Evolutionary conservation across 2,797 vertebrate species (phyloP).

Genomic region (Sebastes matsubarae): DNA sequence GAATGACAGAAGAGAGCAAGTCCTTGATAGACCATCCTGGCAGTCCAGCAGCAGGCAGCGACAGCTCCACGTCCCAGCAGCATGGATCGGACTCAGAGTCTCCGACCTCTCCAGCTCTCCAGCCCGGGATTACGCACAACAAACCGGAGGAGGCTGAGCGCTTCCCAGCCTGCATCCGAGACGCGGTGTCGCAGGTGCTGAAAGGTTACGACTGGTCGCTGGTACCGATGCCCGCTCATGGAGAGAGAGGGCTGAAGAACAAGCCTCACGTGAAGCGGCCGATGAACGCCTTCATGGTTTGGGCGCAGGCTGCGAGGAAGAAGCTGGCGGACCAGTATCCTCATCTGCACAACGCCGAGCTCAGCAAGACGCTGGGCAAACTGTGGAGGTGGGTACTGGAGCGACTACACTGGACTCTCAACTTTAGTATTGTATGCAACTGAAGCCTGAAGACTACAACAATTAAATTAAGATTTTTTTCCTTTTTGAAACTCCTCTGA

Average conservation of each 20-base stretch:
- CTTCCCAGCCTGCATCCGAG: constrained; percentile 91
- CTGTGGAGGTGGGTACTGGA: constrained; percentile 86
- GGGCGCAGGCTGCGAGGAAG: constrained; percentile 88
- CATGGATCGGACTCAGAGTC: constrained; percentile 85
- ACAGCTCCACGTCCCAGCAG: constrained; percentile 83
- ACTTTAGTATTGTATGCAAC: background rate
- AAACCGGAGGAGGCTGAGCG: constrained; percentile 83
- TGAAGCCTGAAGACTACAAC: background rate
- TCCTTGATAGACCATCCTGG: constrained; percentile 75
- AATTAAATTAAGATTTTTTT: background rate
- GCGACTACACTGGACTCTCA: too few relatives aligned
- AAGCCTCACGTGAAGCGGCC: constrained; percentile 89
- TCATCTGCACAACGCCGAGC: constrained; percentile 91
- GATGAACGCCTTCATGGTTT: constrained; percentile 91
- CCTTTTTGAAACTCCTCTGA: background rate
- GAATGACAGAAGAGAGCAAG: constrained; percentile 86
- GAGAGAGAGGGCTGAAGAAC: constrained; percentile 83
- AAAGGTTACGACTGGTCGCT: constrained; percentile 94
- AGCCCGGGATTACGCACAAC: constrained; percentile 66
- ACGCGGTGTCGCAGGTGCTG: constrained; percentile 92
- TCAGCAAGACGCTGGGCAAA: constrained; percentile 92
- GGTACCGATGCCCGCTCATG: constrained; percentile 87
- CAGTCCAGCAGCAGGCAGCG: constrained; percentile 85
- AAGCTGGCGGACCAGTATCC: constrained; percentile 90
- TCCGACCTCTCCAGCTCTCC: constrained; percentile 74